A percentile compares a stretch with the other conserved stretches of the same genome.
Conservation (phyloP, 2,888 invertebrate species). For the Andricus curvator region DNA sequence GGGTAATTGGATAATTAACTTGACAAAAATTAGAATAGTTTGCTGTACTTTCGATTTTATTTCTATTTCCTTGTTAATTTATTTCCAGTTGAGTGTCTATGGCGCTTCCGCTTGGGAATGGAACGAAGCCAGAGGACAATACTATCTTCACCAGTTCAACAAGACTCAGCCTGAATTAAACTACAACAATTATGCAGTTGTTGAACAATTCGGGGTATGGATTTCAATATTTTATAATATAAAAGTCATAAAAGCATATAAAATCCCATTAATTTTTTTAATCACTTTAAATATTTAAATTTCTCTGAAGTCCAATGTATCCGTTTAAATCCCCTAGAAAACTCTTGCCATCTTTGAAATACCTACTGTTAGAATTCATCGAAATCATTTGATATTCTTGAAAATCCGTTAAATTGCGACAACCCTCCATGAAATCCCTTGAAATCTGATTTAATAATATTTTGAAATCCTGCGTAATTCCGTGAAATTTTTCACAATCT, state of each 20-base stretch:
- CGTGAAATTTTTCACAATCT: too few species aligned
- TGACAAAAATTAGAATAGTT: not conserved
- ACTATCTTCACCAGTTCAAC: conserved; percentile 89
- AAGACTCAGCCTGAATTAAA: conserved; percentile 88
- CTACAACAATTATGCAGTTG: conserved; percentile 85
- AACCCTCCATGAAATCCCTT: too few species aligned
- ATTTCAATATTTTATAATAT: conserved; percentile 16
- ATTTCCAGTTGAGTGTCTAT: conserved; percentile 78
- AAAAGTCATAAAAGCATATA: not conserved
- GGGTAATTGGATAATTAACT: conserved; percentile 76
- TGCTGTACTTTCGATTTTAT: conserved; percentile 43
- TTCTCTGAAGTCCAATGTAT: too few species aligned
- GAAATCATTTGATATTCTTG: too few species aligned
- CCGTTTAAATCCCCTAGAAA: too few species aligned
- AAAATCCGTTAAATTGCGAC: too few species aligned
- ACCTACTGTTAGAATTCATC: too few species aligned
- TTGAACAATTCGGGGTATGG: conserved; percentile 81
- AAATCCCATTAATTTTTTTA: too few species aligned
- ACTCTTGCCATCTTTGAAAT: too few species aligned
- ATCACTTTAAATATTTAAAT: too few species aligned
- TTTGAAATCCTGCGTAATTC: too few species aligned
- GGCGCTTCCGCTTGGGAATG: conserved; percentile 86
- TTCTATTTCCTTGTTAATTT: conserved; percentile 38
- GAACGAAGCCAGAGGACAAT: conserved; percentile 83
- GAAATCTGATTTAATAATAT: too few species aligned